phyloP scores from a whole-genome alignment of 2,888 invertebrate species.

The Lacanobia oleracea region DNA sequence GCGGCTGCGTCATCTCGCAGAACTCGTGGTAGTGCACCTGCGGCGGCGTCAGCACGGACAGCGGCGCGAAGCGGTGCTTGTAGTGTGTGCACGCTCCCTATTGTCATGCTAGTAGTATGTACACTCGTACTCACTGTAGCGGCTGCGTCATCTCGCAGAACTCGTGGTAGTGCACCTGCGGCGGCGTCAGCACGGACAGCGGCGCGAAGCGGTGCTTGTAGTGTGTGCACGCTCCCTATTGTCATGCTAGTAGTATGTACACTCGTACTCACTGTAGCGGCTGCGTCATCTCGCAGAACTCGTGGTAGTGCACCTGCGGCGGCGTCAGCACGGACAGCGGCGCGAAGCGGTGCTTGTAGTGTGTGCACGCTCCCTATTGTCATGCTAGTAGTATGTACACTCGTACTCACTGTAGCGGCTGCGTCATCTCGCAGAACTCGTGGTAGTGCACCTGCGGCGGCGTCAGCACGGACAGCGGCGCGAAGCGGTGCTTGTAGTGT shows the following conservation, averaged over 20 bases:
- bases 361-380: slow-evolving; percentile 91
- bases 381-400: too few species aligned
- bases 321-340: slow-evolving; percentile 97
- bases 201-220: slow-evolving; percentile 98
- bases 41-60: slow-evolving; percentile 96
- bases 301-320: slow-evolving; percentile 97
- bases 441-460: slow-evolving; percentile 98
- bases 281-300: slow-evolving; percentile 95
- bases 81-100: slow-evolving; percentile 93
- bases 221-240: slow-evolving; percentile 91
- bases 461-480: slow-evolving; percentile 95
- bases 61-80: slow-evolving; percentile 97
- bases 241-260: not conserved
- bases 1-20: slow-evolving; percentile 92
- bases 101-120: not conserved
- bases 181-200: slow-evolving; percentile 96
- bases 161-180: slow-evolving; percentile 97
- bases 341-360: slow-evolving; percentile 97
- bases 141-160: slow-evolving; percentile 94
- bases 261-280: slow-evolving; percentile 83
- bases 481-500: slow-evolving; percentile 98
- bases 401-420: slow-evolving; percentile 92
- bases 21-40: slow-evolving; percentile 97
- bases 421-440: slow-evolving; percentile 96
- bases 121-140: slow-evolving; percentile 83